Conservation (phyloP, 1,140 invertebrate genomes). For the Brachystomella parvula region DNA sequence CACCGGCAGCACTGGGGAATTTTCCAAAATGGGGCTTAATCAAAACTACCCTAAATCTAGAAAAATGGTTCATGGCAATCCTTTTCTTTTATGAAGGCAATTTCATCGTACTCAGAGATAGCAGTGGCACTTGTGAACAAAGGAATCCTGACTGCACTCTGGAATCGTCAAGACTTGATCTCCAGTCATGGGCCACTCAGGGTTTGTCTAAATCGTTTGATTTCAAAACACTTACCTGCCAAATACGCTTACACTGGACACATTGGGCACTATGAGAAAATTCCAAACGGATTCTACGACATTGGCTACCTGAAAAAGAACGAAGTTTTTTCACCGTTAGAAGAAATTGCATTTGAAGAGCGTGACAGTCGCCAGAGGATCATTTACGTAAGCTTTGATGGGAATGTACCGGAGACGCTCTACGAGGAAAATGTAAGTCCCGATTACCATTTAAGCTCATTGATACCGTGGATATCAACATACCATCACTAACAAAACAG, state of each 20-base stretch:
- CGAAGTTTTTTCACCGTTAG: slow-evolving; percentile 2
- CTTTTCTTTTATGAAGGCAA: slow-evolving; percentile 9
- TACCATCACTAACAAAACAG: too few species aligned
- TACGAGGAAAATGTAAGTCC: background rate
- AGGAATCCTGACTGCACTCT: slow-evolving; percentile 24
- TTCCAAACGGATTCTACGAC: slow-evolving; percentile 22
- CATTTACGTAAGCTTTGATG: slow-evolving; percentile 15
- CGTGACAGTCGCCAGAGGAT: background rate
- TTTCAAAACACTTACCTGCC: slow-evolving; percentile 23
- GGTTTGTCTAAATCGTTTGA: slow-evolving; percentile 21
- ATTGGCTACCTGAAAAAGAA: background rate
- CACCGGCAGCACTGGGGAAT: too few species aligned
- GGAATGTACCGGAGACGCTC: background rate
- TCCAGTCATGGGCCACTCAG: slow-evolving; percentile 22
- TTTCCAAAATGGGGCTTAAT: too few species aligned
- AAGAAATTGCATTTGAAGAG: background rate
- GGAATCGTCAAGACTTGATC: slow-evolving; percentile 31
- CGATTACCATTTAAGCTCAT: background rate
- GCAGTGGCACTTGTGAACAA: slow-evolving; percentile 22
- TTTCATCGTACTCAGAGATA: slow-evolving; percentile 17
- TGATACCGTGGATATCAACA: background rate
- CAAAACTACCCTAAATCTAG: too few species aligned
- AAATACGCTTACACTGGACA: slow-evolving; percentile 29
- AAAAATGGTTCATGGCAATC: background rate
- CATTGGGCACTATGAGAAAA: slow-evolving; percentile 25